Evolutionary conservation across 2,113 vertebrate species (phyloP), one percentile per base, ranked within the genome.

Genomic region (Scolopax mira): DNA sequence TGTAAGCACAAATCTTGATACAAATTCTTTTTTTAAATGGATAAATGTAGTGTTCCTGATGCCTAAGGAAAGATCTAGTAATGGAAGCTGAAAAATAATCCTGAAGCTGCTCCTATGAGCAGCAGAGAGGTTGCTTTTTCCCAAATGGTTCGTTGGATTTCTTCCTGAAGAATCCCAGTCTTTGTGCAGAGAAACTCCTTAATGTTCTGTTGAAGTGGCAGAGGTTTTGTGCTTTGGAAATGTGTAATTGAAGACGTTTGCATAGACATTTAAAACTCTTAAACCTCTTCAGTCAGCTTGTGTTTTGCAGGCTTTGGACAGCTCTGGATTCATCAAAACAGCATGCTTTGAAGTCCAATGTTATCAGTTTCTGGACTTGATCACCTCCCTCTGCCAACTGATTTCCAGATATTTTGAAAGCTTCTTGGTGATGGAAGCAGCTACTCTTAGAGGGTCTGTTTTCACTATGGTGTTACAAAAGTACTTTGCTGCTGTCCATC

Each of bases 391-490:
- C 35, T 62, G 42, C 24, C 0, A 3, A 27, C n/a, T 65, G 31
- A 61, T 70, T 88, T 83, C 21, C 58, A 91, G 62, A 42, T 85
- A 88, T 31, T 89, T 93, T 66, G 78, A 75, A 92, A 94, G 52
- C 14, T 81, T 65, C 48, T 69, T 3, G 0, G 18, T 89, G 54
- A n/a, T 65, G 44, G 39, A 85, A 85, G 27, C 1, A 0, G 48
- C 42, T 89, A 15, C 8, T 49, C 44, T 78, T 67, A 8, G 0
- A 0, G 13, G 78, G 24, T 65, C 22, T 79, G 74, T 93, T 81
- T 86, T 72, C 44, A 31, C 80, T 64, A 15, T 25, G 30, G 15
- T 57, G 17, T 69, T 92, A 31, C 7, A 35, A 48, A 52, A 60
- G 35, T 42, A 23, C 19, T 89, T 82, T 41, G 42, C 23, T 79